Evolutionary conservation across 2,113 vertebrate genomes (phyloP), one percentile per base, ranked within the genome.

Genomic region (Eurystomus gularis): DNA sequence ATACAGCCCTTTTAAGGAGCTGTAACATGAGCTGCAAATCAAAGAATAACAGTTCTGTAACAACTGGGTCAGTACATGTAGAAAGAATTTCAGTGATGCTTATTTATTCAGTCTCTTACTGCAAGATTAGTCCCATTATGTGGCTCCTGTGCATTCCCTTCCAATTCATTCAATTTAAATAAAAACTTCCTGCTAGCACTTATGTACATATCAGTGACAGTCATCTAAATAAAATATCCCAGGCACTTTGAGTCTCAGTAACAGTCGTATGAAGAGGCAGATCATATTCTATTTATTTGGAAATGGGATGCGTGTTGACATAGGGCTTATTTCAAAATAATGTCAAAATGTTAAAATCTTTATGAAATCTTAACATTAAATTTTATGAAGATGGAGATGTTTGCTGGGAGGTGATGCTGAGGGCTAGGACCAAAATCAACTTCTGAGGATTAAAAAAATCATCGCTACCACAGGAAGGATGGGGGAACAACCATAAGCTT

Each of bases 291-390:
- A 8, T 87, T 91, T 94, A 85, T 94, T 94, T 94, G 82, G 60
- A 94, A 96, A 97, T 87, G 35, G 92, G 71, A 97, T 95, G 44
- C 82, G 42, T 75, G 91, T 92, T 93, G 96, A 89, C 54, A 35
- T 85, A 88, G 44, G 82, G 60, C 68, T 95, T 95, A 83, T 95
- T 98, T 96, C 61, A 96, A 97, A 97, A 96, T 97, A 95, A 97
- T 95, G 88, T 96, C 90, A 90, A 90, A 96, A 95, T 96, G 91
- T 96, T 98, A 96, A 97, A 96, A 95, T 96, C 93, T 97, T 97
- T 96, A 97, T 95, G 93, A 87, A 73, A 96, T 86, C 81, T 81
- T 82, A 82, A 62, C 77, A 82, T 97, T 97, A 97, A 96, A 95
- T 97, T 97, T 97, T 96, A 97, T 97, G 95, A 90, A 96, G 92